Base-by-base conservation (phyloP, 2,797 vertebrate genomes). In the Pipistrellus nathusii region DNA sequence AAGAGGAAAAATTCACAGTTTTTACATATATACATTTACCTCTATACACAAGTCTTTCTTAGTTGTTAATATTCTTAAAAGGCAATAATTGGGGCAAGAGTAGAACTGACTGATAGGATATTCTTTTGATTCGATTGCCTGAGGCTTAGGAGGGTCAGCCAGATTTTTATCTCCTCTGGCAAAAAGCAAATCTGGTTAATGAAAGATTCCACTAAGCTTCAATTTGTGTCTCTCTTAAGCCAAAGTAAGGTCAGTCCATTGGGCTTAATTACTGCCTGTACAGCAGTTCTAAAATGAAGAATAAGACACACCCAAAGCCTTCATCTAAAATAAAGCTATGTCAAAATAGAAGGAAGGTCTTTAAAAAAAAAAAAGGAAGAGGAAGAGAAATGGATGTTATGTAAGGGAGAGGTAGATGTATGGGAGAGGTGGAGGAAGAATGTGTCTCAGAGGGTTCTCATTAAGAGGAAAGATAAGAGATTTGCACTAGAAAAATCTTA, bases 251-350 rank as follows among this genome's bases (percentile, higher is more conserved):
- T 27, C 85, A 83, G 35, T 80, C 77, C 64, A 81, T 4, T 55
- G 59, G 88, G 73, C 38, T 96, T 95, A 96, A 91, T 96, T 95
- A 95, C 46, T 64, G 57, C 38, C 75, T 81, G 57, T 76, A 93
- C n/a, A 83, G 35, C 59, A 80, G 14, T 23, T 27, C 57, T 90
- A 32, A 57, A 25, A 91, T 9, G 76, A 95, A 92, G 44, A 53
- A 89, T 17, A 93, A 82, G 57, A 89, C 18, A 13, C 5, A 57
- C 15, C 15, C 38, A 88, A 76, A 71, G 20, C 38, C 46, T n/a
- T 93, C 12, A 44, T 66, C 32, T 21, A 30, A 90, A 82, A 75
- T 44, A 87, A 84, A 72, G 35, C 21, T 30, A 77, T 72, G 20
- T 71, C 30, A 81, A 44, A 91, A 57, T 6, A 78, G 17, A 93